Percentiles rank a stretch among this genome's conserved stretches.
Conservation (phyloP, 2,113 vertebrate genomes). For the Gnathonemus echidnorhynchus region DNA sequence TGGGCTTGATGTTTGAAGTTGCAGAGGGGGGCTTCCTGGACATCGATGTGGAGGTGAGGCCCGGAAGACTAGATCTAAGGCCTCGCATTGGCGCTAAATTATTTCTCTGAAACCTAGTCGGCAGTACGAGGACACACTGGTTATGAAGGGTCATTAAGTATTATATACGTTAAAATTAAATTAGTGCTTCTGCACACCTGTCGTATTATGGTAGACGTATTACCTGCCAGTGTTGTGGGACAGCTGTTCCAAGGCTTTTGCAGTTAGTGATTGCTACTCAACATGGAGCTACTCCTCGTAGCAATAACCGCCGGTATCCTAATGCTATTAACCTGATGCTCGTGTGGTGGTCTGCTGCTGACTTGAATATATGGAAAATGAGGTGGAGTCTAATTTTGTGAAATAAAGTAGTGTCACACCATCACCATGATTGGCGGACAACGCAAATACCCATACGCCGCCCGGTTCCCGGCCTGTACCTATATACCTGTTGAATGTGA, state of each 20-base stretch:
- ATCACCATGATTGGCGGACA: not conserved
- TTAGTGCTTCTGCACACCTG: not conserved
- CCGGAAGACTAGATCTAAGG: not conserved
- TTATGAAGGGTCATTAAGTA: not conserved
- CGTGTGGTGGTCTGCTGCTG: not conserved
- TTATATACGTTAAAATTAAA: not conserved
- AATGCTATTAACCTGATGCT: not conserved
- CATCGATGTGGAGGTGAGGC: slow-evolving; percentile 92
- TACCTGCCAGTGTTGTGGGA: not conserved
- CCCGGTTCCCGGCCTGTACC: not conserved
- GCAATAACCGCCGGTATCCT: not conserved
- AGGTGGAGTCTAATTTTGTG: not conserved
- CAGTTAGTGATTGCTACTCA: not conserved
- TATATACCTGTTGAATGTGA: not conserved
- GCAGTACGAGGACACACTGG: not conserved
- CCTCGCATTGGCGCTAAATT: not conserved
- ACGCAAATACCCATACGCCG: not conserved
- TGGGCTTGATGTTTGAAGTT: slow-evolving; percentile 97
- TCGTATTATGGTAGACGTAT: not conserved
- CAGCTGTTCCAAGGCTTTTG: not conserved
- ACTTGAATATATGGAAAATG: not conserved
- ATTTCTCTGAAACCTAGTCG: not conserved
- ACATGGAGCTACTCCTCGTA: not conserved
- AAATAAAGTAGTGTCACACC: not conserved
- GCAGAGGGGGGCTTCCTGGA: slow-evolving; percentile 94